Evolutionary conservation across 2,797 vertebrate genomes (phyloP).

Genomic region (Sebastes wilsoni): DNA sequence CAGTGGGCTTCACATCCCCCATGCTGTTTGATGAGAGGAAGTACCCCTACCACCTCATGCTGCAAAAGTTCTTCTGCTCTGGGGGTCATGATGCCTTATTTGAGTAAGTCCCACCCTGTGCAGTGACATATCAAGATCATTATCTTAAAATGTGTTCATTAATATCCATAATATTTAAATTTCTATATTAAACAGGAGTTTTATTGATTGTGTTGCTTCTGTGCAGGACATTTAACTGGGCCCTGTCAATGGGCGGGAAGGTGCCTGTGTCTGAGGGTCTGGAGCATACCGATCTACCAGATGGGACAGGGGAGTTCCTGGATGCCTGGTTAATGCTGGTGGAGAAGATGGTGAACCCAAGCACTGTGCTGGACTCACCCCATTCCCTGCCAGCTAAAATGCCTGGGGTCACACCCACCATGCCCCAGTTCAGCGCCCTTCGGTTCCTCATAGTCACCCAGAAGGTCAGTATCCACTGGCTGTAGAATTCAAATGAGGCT

Average conservation of each 20-base stretch:
- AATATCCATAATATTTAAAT: not conserved
- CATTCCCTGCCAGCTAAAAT: slow-evolving; percentile 93
- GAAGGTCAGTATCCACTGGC: slow-evolving; percentile 82
- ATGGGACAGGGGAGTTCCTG: slow-evolving; percentile 95
- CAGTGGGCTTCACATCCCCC: slow-evolving; percentile 96
- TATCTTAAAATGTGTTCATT: not conserved
- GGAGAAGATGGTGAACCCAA: slow-evolving; percentile 98
- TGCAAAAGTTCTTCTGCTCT: slow-evolving; percentile 97
- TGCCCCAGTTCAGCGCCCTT: slow-evolving; percentile 93
- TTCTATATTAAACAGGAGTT: not conserved
- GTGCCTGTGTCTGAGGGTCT: slow-evolving; percentile 93
- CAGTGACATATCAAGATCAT: not conserved
- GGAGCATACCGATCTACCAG: slow-evolving; percentile 93
- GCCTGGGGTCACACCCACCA: slow-evolving; percentile 87
- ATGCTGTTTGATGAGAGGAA: slow-evolving; percentile 98
- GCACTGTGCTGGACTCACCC: slow-evolving; percentile 95
- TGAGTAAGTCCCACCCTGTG: slow-evolving; percentile 84
- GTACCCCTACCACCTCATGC: slow-evolving; percentile 97
- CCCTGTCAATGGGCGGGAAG: slow-evolving; percentile 95
- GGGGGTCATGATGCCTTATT: slow-evolving; percentile 96
- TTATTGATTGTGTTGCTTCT: slow-evolving; percentile 7
- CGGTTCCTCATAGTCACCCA: slow-evolving; percentile 96
- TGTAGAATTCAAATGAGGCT: not conserved
- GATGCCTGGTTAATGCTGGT: slow-evolving; percentile 98
- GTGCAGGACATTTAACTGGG: slow-evolving; percentile 95